A percentile compares a stretch with the other conserved stretches of the same genome.
Conservation (phyloP, 2,113 vertebrate genomes). For the Prunella fulvescens region DNA sequence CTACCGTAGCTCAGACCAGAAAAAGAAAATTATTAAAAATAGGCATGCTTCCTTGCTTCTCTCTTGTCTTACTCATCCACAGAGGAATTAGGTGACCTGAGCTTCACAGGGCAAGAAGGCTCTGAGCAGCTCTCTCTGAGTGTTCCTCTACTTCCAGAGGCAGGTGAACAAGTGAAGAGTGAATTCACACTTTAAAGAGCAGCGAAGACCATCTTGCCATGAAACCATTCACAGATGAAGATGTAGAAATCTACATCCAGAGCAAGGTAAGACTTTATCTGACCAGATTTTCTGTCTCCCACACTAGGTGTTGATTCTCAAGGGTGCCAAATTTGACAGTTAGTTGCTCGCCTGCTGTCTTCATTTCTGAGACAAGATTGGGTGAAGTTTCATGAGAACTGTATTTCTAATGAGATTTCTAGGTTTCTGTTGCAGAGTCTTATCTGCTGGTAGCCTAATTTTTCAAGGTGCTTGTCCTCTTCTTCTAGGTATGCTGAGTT, state of each 20-base stretch:
- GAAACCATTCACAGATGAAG: slow-evolving; percentile 69
- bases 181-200: background rate
- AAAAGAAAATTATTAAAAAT: background rate
- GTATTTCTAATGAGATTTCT: slow-evolving; percentile 55
- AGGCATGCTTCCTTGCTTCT: background rate
- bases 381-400: slow-evolving; percentile 5
- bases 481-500: background rate
- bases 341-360: slow-evolving; percentile 51
- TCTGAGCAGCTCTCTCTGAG: background rate
- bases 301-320: slow-evolving; percentile 32
- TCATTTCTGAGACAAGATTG: slow-evolving; percentile 12
- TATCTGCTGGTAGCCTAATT: background rate
- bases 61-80: background rate
- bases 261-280: slow-evolving; percentile 69
- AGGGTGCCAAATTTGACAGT: slow-evolving; percentile 42
- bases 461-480: background rate
- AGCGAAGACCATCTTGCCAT: slow-evolving; percentile 61
- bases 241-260: slow-evolving; percentile 67
- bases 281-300: slow-evolving; percentile 6
- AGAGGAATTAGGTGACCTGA: background rate
- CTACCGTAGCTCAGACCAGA: background rate
- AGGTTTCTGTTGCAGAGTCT: background rate
- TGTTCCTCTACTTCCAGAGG: background rate
- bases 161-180: background rate
- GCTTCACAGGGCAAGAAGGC: background rate